Base-by-base conservation (phyloP, 1,140 invertebrate species). In the Halictus rubicundus region DNA sequence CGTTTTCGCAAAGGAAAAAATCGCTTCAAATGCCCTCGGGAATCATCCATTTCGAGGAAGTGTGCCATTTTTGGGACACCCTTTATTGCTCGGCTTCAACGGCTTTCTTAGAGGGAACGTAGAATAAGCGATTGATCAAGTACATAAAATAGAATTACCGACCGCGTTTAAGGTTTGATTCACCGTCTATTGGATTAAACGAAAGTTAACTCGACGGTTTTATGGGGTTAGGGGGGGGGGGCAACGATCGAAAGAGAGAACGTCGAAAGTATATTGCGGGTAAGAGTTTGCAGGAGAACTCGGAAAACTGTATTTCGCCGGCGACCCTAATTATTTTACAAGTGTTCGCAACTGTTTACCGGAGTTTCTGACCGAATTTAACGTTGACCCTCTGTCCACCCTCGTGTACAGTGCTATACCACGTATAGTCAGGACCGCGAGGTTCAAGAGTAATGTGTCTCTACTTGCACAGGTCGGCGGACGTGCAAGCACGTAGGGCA, bases 291-390 rank as follows among this genome's bases (percentile, higher is more conserved):
- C 19, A 7, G 54, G 19, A 57, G 54, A n/a, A n/a, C n/a, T 57
- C 21, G 8, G 54, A 57, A 57, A 57, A 57, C 21, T 57, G 39
- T 46, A 49, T 14, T 25, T 25, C 64, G 3, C 23, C 19, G 39
- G 37, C n/a, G 37, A 9, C 39, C n/a, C 42, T 66, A n/a, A 66
- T 66, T 66, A 66, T 42, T 66, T 66, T n/a, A 59, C 39, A 61
- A 61, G 59, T 39, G 70, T 72, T 72, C 42, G 6, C 19, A 46
- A 32, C 19, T 27, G 21, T 72, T 27, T 39, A 25, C 57, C 6
- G 25, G 23, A 42, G 37, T 27, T 63, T 23, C 25, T 27, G 42
- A 21, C 49, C 19, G 19, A 46, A 42, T 68, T 75, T 46, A 59
- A 14, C 37, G 16, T 46, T 63, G 25, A 63, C 25, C 60, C 64